Percentiles rank a stretch among this genome's conserved stretches.
Conservation (phyloP, 2,888 invertebrate species). For the Scaptomyza polygonia region DNA sequence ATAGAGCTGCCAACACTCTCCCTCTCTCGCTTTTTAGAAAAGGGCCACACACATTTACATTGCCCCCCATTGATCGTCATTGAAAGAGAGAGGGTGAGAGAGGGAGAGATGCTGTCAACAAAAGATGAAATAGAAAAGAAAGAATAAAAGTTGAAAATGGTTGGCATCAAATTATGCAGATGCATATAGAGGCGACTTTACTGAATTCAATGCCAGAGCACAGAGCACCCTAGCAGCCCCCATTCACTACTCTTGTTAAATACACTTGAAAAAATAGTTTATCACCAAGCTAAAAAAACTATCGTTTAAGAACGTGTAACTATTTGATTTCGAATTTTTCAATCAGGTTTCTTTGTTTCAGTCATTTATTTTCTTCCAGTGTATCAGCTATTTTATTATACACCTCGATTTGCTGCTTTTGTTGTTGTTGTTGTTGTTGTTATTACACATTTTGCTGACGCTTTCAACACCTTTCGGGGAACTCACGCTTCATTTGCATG, state of each 20-base stretch:
- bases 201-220: slow-evolving; percentile 57
- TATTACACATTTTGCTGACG: slow-evolving; percentile 43
- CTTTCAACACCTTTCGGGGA: slow-evolving; percentile 80
- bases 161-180: slow-evolving; percentile 76
- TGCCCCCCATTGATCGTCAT: slow-evolving; percentile 48
- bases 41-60: slow-evolving; percentile 3
- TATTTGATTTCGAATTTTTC: no score
- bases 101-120: slow-evolving; percentile 53
- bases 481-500: slow-evolving; percentile 82
- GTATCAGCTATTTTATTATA: background rate
- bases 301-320: no score
- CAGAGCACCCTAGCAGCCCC: background rate
- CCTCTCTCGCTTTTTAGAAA: background rate
- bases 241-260: background rate
- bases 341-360: no score
- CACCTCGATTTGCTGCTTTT: background rate
- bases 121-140: slow-evolving; percentile 51
- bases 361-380: background rate
- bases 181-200: slow-evolving; percentile 38
- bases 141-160: slow-evolving; percentile 67
- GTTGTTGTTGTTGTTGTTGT: slow-evolving; percentile 24
- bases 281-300: no score
- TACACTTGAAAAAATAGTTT: background rate
- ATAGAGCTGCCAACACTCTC: slow-evolving; percentile 23
- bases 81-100: slow-evolving; percentile 6